A percentile compares a stretch with the other conserved stretches of the same genome.
These are phyloP conservation scores for Illadopsis cleaveri DNA, from an alignment of 2,113 vertebrate genomes.

Conservation along the genomic window DNA sequence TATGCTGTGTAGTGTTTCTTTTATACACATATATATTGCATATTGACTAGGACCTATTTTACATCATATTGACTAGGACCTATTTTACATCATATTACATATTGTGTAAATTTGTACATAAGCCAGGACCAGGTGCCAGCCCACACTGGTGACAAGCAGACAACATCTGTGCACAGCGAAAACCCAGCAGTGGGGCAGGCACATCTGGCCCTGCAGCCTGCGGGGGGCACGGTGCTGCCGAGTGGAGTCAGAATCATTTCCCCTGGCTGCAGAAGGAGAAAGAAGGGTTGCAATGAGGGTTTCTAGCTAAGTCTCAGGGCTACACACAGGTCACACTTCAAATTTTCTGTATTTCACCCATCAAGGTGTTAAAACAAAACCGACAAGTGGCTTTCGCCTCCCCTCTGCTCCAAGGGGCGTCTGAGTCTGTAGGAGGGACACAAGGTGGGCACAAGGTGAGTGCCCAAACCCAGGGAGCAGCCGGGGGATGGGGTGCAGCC, in stretches of 20 bases:
- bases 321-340: not conserved
- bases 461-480: not conserved
- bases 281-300: fast-evolving
- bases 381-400: not conserved
- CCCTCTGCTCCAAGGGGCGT: not conserved
- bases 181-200: not conserved
- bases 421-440: not conserved
- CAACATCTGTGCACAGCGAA: not conserved
- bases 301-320: not conserved
- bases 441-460: fast-evolving
- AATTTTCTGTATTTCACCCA: not conserved
- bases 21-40: too few relatives aligned
- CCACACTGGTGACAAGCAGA: not conserved
- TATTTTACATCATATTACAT: not conserved
- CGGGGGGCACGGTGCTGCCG: not conserved
- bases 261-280: not conserved
- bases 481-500: not conserved
- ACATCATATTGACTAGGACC: not conserved
- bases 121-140: not conserved
- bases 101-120: not conserved
- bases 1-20: not conserved
- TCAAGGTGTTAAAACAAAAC: not conserved
- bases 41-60: not conserved
- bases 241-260: not conserved
- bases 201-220: not conserved